phyloP scores from a whole-genome alignment of 2,888 invertebrate species.

The Leptodirus hochenwartii region DNA sequence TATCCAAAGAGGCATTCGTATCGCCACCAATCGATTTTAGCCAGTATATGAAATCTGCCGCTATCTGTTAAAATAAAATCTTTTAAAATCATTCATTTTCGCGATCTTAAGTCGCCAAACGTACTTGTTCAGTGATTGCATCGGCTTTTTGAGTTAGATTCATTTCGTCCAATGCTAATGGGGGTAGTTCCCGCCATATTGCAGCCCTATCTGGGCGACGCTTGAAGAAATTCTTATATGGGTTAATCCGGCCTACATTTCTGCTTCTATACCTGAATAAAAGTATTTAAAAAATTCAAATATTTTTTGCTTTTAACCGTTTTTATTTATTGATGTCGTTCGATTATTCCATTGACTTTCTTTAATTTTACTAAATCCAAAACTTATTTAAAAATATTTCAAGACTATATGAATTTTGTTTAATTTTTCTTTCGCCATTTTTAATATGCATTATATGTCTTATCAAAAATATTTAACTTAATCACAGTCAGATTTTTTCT shows the following conservation, averaged over 20 bases:
- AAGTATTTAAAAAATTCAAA: too few relatives aligned
- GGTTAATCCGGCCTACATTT: constrained; percentile 12
- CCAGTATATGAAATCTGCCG: constrained; percentile 24
- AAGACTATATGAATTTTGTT: too few relatives aligned
- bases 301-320: too few relatives aligned
- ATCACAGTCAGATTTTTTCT: too few relatives aligned
- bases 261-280: too few relatives aligned
- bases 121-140: constrained; percentile 21
- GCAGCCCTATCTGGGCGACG: constrained; percentile 20
- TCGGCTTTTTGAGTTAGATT: constrained; percentile 23
- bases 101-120: constrained; percentile 2
- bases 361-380: too few relatives aligned
- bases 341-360: too few relatives aligned
- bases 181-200: constrained; percentile 23
- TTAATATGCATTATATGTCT: too few relatives aligned
- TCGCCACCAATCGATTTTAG: constrained; percentile 19
- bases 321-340: too few relatives aligned
- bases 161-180: constrained; percentile 21
- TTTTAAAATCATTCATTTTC: background rate
- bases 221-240: constrained; percentile 23
- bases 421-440: too few relatives aligned
- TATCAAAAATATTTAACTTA: too few relatives aligned
- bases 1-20: constrained; percentile 18
- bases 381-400: too few relatives aligned
- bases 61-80: constrained; percentile 18